Conservation (phyloP, 2,113 vertebrate species). For the Syngnathus typhle region DNA sequence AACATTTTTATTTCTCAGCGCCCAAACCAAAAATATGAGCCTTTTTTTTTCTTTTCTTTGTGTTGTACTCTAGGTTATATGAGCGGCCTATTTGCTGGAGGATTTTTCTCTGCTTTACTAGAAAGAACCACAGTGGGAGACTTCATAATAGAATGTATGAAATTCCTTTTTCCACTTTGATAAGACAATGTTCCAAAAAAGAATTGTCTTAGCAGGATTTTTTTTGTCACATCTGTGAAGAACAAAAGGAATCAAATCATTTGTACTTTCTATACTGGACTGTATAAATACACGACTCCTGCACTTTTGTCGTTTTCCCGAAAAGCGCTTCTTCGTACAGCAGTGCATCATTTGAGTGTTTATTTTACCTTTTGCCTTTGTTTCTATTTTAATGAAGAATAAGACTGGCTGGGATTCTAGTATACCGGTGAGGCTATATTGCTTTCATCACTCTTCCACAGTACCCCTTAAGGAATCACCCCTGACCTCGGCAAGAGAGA, state of each 20-base stretch:
- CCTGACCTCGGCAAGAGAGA: slow-evolving; percentile 46
- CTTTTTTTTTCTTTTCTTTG: background rate
- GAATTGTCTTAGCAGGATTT: too few species aligned
- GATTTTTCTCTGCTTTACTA: background rate
- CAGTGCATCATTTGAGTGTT: slow-evolving; percentile 38
- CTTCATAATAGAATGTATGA: too few species aligned
- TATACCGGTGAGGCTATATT: slow-evolving; percentile 41
- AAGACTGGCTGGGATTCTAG: slow-evolving; percentile 35
- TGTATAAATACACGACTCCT: too few species aligned
- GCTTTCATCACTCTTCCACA: slow-evolving; percentile 22
- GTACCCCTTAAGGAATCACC: slow-evolving; percentile 46
- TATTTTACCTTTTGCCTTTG: slow-evolving; percentile 23
- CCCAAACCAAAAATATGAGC: background rate
- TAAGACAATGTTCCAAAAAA: too few species aligned
- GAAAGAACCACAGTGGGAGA: background rate
- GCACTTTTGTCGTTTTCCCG: slow-evolving; percentile 10
- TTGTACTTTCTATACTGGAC: too few species aligned
- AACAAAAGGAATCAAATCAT: too few species aligned
- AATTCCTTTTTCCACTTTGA: too few species aligned
- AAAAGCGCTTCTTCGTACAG: slow-evolving; percentile 48
- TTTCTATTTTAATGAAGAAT: slow-evolving; percentile 41
- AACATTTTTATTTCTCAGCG: background rate
- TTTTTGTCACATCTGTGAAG: too few species aligned
- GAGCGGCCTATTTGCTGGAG: background rate
- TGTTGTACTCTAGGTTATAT: background rate